Percentiles rank a stretch among this genome's conserved stretches.
Evolutionary conservation across 2,888 invertebrate species (phyloP).

Genomic region (Trachelus iudaicus): DNA sequence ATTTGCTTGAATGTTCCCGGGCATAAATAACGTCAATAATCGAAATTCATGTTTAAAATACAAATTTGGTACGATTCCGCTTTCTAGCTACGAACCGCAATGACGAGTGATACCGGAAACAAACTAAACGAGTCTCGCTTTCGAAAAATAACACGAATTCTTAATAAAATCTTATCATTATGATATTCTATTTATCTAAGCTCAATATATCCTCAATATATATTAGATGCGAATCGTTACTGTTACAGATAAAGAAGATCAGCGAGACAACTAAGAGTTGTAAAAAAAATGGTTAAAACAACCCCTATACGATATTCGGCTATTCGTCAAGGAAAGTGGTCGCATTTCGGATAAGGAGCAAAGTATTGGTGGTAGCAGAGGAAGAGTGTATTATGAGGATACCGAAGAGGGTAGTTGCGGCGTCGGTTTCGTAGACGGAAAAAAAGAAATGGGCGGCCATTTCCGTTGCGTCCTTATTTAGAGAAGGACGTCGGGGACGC

Average conservation of each 20-base stretch:
- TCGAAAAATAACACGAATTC: background rate
- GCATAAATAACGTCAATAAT: slow-evolving; percentile 60
- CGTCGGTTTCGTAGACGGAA: slow-evolving; percentile 24
- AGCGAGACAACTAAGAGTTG: background rate
- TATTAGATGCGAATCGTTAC: background rate
- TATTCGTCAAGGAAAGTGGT: background rate
- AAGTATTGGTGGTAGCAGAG: background rate
- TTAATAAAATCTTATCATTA: background rate
- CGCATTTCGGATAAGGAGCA: background rate
- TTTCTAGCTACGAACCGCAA: background rate
- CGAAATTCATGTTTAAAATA: slow-evolving; percentile 45
- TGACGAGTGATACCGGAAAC: background rate
- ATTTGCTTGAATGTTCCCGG: slow-evolving; percentile 46
- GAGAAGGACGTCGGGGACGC: slow-evolving; percentile 50
- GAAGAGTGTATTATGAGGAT: background rate
- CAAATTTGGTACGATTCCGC: background rate
- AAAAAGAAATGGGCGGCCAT: slow-evolving; percentile 55
- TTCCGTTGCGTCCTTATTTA: slow-evolving; percentile 63
- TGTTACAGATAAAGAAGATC: background rate
- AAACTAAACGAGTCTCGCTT: background rate
- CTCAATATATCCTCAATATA: background rate
- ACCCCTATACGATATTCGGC: background rate
- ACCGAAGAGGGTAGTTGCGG: background rate
- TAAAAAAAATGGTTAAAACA: background rate
- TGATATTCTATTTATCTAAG: background rate